Base-by-base conservation (phyloP, 2,113 vertebrate species). In the Nannospalax galili region DNA sequence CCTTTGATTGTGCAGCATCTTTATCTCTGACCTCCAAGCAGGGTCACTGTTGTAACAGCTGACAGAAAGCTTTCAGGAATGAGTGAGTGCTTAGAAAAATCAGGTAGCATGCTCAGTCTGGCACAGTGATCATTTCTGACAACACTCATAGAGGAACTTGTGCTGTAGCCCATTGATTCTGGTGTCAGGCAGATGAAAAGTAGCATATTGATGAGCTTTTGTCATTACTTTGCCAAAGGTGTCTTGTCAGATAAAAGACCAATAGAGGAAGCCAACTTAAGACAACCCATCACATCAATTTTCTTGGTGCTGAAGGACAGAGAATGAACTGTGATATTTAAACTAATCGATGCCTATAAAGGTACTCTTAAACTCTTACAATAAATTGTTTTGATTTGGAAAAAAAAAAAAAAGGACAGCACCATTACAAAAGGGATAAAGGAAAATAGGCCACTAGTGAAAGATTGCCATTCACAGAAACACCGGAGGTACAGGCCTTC, bases 171-270 rank as follows among this genome's bases (percentile, higher is more conserved):
- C 97, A 97, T 98, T 97, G 98, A 98, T 98, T 98, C 97, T 96
- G 88, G 95, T 98, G 98, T 97, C 98, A 98, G 95, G 91, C 81
- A 97, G 97, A 98, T 98, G 97, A 98, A 98, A 98, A 98, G 97
- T 96, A 98, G 95, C 96, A 96, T 98, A 98, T 97, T 97, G 96
- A 80, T 98, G 97, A 98, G 95, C 90, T 94, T 98, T 98, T 97
- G 98, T 98, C 96, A 93, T 98, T 98, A 96, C 95, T 97, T 96
- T 98, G 97, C 98, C 97, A 98, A 96, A 96, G 97, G 91, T 95
- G 97, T 98, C 98, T 98, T 98, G 93, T 98, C 96, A 98, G 97
- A 97, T 98, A 98, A 98, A 98, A 98, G 95, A 98, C 96, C 97
- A 92, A 96, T 96, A 97, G 96, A 98, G 96, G 97, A 98, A 98